phyloP scores from a whole-genome alignment of 92 coral and sea anemone genomes.

The Anthopleura xanthogrammica region DNA sequence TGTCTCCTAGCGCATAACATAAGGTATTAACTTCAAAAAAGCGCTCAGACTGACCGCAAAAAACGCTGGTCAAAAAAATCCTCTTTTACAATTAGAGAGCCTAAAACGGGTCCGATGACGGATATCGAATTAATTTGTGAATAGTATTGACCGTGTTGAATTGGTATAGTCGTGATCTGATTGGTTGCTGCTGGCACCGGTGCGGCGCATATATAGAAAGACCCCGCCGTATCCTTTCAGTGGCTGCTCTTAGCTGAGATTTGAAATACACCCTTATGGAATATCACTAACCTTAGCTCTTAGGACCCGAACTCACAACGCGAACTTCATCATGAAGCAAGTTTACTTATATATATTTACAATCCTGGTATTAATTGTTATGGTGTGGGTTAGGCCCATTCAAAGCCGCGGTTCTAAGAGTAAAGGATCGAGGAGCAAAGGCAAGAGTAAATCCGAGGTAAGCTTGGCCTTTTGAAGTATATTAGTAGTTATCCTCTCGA shows the following conservation, averaged over 20 bases:
- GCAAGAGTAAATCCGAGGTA: not conserved
- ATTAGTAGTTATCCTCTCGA: not conserved
- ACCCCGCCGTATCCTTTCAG: slow-evolving; percentile 2
- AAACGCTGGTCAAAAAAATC: not conserved
- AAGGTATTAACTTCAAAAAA: slow-evolving; percentile 3
- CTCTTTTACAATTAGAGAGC: slow-evolving; percentile 5
- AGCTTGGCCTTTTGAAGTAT: slow-evolving; percentile 4
- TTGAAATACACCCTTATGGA: not conserved
- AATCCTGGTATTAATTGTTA: not conserved
- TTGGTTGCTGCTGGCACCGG: slow-evolving; percentile 14
- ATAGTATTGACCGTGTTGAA: slow-evolving; percentile 13
- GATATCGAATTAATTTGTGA: slow-evolving; percentile 22
- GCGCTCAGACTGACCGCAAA: slow-evolving; percentile 7
- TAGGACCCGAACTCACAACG: not conserved
- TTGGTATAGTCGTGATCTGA: slow-evolving; percentile 16
- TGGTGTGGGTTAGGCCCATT: not conserved
- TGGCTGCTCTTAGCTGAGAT: slow-evolving; percentile 1
- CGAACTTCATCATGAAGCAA: not conserved
- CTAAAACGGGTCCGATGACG: slow-evolving; percentile 22
- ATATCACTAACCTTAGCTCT: not conserved
- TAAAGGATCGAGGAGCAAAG: not conserved
- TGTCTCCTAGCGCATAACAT: not conserved
- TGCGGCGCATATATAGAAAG: not conserved
- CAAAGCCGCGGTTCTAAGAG: not conserved
- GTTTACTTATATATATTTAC: not conserved